Evolutionary conservation across 2,888 invertebrate genomes (phyloP).

Genomic region (Nyleta sp.): DNA sequence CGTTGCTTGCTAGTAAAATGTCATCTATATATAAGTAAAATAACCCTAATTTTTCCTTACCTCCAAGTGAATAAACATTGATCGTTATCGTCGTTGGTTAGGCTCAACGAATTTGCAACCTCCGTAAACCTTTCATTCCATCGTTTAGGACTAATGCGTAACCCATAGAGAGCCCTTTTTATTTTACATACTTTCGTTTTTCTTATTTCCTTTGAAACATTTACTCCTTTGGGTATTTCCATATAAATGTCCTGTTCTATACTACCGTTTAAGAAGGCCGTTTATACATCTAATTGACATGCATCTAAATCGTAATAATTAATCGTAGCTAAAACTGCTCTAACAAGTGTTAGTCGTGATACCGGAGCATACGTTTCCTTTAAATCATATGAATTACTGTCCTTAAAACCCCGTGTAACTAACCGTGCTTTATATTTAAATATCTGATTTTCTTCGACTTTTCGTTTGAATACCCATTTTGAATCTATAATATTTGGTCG

Average conservation of each 20-base stretch:
- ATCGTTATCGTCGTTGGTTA: not conserved
- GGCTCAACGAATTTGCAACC: not conserved
- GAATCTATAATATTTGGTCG: slow-evolving; percentile 9
- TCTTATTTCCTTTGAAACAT: not conserved
- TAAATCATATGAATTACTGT: slow-evolving; percentile 8
- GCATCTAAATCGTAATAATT: slow-evolving; percentile 16
- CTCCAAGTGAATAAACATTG: not conserved
- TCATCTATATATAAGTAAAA: not conserved
- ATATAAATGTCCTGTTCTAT: slow-evolving; percentile 15
- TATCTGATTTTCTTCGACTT: not conserved
- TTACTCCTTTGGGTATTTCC: slow-evolving; percentile 9
- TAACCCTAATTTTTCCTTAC: not conserved
- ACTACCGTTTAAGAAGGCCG: not conserved
- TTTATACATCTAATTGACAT: slow-evolving; percentile 10
- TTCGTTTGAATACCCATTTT: slow-evolving; percentile 19
- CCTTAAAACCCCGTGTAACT: not conserved
- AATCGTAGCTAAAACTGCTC: slow-evolving; percentile 4
- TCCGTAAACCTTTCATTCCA: not conserved
- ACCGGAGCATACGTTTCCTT: slow-evolving; percentile 24
- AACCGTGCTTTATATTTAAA: slow-evolving; percentile 9
- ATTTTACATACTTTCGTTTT: not conserved
- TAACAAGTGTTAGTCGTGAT: not conserved
- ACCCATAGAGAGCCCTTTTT: not conserved
- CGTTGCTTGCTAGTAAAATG: slow-evolving; percentile 5
- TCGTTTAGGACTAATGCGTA: not conserved